A percentile compares a stretch with the other conserved stretches of the same genome.
These are phyloP conservation scores for Leuciscus waleckii DNA, from an alignment of 2,797 vertebrate species.

Conservation along the genomic window DNA sequence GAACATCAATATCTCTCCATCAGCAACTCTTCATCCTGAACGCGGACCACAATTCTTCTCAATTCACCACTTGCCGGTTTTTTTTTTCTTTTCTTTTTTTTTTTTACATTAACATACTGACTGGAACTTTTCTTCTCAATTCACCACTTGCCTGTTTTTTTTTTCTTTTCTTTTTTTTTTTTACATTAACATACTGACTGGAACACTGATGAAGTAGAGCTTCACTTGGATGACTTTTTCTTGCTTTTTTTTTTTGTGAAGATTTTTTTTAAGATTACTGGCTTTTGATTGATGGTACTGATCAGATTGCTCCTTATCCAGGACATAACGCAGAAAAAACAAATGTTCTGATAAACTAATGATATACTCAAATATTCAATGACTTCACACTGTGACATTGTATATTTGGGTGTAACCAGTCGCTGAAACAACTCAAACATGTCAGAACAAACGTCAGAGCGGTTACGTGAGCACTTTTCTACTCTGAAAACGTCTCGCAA, in stretches of 20 bases:
- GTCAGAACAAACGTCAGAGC: slow-evolving; percentile 2
- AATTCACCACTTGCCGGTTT: slow-evolving; percentile 16
- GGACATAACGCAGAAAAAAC: slow-evolving; percentile 19
- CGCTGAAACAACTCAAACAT: neutral
- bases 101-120: neutral
- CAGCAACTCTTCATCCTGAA: slow-evolving; percentile 61
- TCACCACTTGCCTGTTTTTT: slow-evolving; percentile 21
- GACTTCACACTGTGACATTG: slow-evolving; percentile 3
- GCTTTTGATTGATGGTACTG: slow-evolving; percentile 15
- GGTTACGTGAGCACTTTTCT: slow-evolving; percentile 25
- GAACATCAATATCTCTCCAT: slow-evolving; percentile 19
- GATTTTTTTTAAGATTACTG: neutral
- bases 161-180: neutral
- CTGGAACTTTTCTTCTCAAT: slow-evolving; percentile 58
- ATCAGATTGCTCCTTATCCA: slow-evolving; percentile 24
- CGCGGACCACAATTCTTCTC: slow-evolving; percentile 52
- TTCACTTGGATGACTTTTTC: slow-evolving; percentile 25
- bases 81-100: neutral
- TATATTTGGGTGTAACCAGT: slow-evolving; percentile 4
- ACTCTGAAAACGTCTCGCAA: slow-evolving; percentile 31
- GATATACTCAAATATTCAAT: slow-evolving; percentile 22
- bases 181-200: neutral
- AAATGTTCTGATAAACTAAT: slow-evolving; percentile 23
- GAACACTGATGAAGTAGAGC: neutral
- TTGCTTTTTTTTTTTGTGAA: neutral